A percentile compares a stretch with the other conserved stretches of the same genome.
phyloP scores from a whole-genome alignment of 2,113 vertebrate genomes.

The Ginglymostoma cirratum region DNA sequence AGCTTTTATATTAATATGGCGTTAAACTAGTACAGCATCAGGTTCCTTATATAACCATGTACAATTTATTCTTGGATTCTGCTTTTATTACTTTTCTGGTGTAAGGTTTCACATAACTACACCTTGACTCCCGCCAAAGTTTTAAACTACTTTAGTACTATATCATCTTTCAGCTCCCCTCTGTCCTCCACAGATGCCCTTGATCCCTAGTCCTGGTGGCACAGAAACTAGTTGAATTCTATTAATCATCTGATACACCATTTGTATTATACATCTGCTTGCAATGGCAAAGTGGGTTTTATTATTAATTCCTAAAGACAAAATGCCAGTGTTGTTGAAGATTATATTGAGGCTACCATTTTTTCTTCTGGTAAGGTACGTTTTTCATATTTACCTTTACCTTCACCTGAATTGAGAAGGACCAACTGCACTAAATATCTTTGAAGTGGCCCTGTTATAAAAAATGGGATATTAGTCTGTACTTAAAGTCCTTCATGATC shows the following conservation, averaged over 20 bases:
- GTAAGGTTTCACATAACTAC: background rate
- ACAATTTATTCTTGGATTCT: background rate
- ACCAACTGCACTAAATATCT: background rate
- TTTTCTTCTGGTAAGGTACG: background rate
- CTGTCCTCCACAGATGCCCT: background rate
- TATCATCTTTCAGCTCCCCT: background rate
- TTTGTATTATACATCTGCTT: background rate
- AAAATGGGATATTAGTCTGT: background rate
- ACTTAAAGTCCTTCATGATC: slow-evolving; percentile 13
- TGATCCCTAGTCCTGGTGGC: background rate
- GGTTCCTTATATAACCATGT: background rate
- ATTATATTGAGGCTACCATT: background rate
- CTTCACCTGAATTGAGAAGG: background rate
- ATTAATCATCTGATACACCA: background rate
- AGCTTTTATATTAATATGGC: background rate
- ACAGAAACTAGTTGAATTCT: background rate
- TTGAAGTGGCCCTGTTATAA: background rate
- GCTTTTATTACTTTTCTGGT: background rate
- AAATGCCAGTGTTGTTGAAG: background rate
- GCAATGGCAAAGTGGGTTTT: background rate
- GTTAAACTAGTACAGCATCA: background rate
- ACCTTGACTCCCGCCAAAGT: background rate
- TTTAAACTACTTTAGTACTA: background rate
- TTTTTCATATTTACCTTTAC: background rate
- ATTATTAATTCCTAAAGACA: background rate